Evolutionary conservation across 1,140 invertebrate genomes (phyloP), one percentile per base, ranked within the genome.

Genomic region (Drosophila repletoides): DNA sequence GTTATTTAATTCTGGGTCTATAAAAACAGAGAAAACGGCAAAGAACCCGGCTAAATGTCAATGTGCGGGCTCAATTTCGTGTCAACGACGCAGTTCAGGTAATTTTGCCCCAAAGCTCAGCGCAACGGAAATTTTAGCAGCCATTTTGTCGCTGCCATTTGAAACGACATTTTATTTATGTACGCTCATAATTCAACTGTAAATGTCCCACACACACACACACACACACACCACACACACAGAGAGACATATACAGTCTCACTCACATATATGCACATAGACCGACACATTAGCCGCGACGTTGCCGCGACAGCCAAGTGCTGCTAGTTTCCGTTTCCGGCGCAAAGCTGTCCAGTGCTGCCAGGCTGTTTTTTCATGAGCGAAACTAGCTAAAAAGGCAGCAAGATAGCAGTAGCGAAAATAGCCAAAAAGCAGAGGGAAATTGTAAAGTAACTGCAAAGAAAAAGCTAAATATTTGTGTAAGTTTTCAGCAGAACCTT

Each of bases 251-350:
- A n/a, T n/a, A n/a, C n/a, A n/a, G n/a, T n/a, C n/a, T n/a, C 14
- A 43, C 46, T 34, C n/a, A 33, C 41, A 33, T 22, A 31, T 7
- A 31, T 21, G 4, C 34, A 2, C 29, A 43, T 9, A 63, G 9
- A 58, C 28, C 52, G 60, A 73, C 34, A 76, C 73, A 76, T 76
- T 76, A 76, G 73, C 71, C 45, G 52, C 55, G 59, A 64, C 52
- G 71, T 38, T 40, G 49, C 48, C 34, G 49, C 55, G 66, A 65
- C 61, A 83, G 49, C 41, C 79, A 74, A 83, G 79, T 83, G 80
- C 79, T 77, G 58, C 65, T 84, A 83, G 80, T 83, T 83, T 83
- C 79, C 79, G 79, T 83, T 84, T 83, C 79, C 79, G 79, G 77
- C 76, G 67, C 53, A 76, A 72, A 68, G 72, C 81, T 63, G 66